Evolutionary conservation across 2,888 invertebrate species (phyloP), one percentile per base, ranked within the genome.

Genomic region (Morinoia aosen): DNA sequence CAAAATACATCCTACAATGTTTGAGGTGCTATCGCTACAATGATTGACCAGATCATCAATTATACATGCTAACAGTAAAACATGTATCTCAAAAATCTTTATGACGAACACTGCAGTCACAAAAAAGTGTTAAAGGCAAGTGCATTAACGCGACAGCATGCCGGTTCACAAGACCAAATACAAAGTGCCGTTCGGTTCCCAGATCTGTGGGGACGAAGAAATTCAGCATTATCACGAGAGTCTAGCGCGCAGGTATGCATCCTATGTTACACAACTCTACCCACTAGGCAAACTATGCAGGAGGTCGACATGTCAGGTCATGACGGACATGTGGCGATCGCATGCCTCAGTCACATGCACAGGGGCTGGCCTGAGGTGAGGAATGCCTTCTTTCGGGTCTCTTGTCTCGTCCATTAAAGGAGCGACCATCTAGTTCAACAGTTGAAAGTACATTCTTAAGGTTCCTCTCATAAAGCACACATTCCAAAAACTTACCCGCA

Each of bases 1-100:
- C 91, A 91, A 91, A 91, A 91, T 91, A 91, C 57, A 91, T 39
- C 57, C 91, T 91, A 39, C 57, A 91, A 91, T 10, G 91, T 76
- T 33, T 76, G 76, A 76, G 76, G 76, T 16, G 76, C 76, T 76
- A 76, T 25, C 76, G 25, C 76, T 76, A 76, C 76, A 0, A 76
- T 76, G 25, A 33, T 76, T 76, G 76, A 16, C 76, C 25, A 76
- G 33, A 76, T 19, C 25, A 76, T 76, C 25, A 76, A 8, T 76
- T 8, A 76, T 76, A 76, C 76, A 76, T 76, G 76, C 76, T 76
- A 33, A 76, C 76, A 76, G 19, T 61, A 76, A 76, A 76, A 76
- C 76, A 76, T 3, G 76, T 76, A 76, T 33, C 76, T 76, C 76
- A 76, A 16, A 76, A 76, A 76, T 33, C 76, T 33, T 19, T 76